A percentile compares a stretch with the other conserved stretches of the same genome.
Conservation (phyloP, 2,888 invertebrate species). For the Xylophagus ater region DNA sequence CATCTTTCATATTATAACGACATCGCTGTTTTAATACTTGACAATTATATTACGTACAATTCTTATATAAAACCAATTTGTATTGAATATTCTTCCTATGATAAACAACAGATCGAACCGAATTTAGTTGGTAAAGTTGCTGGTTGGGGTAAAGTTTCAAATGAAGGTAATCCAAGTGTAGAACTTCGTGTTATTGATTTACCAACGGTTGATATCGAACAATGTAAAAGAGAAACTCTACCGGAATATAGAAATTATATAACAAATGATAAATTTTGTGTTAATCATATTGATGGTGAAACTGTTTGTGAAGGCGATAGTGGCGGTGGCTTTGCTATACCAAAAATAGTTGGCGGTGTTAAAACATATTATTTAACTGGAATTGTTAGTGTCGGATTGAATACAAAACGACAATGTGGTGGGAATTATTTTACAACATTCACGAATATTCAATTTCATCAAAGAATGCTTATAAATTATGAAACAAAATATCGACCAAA, state of each 20-base stretch:
- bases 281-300: constrained; percentile 18
- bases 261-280: constrained; percentile 26
- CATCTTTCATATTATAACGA: constrained; percentile 25
- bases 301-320: constrained; percentile 20
- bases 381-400: constrained; percentile 22
- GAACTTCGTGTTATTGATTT: constrained; percentile 18
- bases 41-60: constrained; percentile 24
- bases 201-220: constrained; percentile 16
- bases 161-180: constrained; percentile 11
- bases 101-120: constrained; percentile 9
- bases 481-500: constrained; percentile 7
- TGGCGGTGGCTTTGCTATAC: constrained; percentile 20
- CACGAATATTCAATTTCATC: constrained; percentile 20
- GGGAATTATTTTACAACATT: constrained; percentile 13
- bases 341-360: constrained; percentile 4
- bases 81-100: constrained; percentile 21
- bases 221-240: constrained; percentile 19
- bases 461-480: constrained; percentile 7
- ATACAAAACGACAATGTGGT: not conserved
- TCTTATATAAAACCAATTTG: constrained; percentile 34
- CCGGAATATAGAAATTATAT: constrained; percentile 18
- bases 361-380: constrained; percentile 23
- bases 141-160: constrained; percentile 22
- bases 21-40: constrained; percentile 31
- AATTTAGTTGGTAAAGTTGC: constrained; percentile 17